Evolutionary conservation across 1,140 invertebrate species (phyloP).

Genomic region (Wiebesia pumilae): DNA sequence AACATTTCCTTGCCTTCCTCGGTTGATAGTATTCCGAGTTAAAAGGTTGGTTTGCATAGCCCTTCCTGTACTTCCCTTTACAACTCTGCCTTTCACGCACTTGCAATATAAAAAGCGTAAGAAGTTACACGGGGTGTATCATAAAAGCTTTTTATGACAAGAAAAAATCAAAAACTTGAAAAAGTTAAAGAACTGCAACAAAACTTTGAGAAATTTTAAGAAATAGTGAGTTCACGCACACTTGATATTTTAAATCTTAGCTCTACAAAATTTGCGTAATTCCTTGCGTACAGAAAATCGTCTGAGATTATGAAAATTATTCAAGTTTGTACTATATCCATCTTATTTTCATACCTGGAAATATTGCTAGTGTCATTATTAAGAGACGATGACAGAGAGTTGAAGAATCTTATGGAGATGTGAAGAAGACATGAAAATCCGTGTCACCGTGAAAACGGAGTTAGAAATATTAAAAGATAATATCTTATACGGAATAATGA

Average conservation of each 20-base stretch:
- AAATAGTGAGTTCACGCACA: not conserved
- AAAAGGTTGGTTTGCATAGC: not conserved
- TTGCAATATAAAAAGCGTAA: slow-evolving; percentile 19
- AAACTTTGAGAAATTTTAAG: not conserved
- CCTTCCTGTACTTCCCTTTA: slow-evolving; percentile 27
- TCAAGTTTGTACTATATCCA: not conserved
- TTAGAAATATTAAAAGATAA: too few species aligned
- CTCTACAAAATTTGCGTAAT: not conserved
- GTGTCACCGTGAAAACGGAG: too few species aligned
- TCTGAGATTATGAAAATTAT: not conserved
- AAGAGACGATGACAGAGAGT: too few species aligned
- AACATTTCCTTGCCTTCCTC: slow-evolving; percentile 32
- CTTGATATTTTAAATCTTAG: not conserved
- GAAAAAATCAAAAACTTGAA: not conserved
- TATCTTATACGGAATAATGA: not conserved
- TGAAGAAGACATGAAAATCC: too few species aligned
- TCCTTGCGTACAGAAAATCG: not conserved
- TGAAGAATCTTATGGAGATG: too few species aligned
- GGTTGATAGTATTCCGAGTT: slow-evolving; percentile 21
- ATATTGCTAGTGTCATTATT: too few species aligned
- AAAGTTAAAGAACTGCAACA: not conserved
- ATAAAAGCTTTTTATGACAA: slow-evolving; percentile 10
- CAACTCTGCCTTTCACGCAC: slow-evolving; percentile 14
- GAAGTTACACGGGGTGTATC: slow-evolving; percentile 14
- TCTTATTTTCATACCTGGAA: too few species aligned